Evolutionary conservation across 2,113 vertebrate genomes (phyloP), one percentile per base, ranked within the genome.

Genomic region (Oncorhynchus masou): DNA sequence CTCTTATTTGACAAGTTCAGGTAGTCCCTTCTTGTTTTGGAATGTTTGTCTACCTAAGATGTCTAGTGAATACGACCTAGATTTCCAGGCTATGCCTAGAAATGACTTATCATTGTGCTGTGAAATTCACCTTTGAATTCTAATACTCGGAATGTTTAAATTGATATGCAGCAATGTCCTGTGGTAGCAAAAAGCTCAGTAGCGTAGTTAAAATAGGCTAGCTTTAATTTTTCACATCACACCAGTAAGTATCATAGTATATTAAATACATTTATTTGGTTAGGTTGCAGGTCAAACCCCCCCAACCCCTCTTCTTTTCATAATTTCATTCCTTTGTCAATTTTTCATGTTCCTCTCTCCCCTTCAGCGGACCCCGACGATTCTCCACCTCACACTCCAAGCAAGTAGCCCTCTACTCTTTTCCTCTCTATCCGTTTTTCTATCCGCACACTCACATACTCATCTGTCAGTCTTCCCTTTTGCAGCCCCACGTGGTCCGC

Each of bases 291-390:
- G 34, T 34, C 1, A 6, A 0, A 1, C 5, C 5, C 31, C 5
- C 16, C 51, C 5, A n/a, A n/a, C 22, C n/a, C 54, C 13, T 31
- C 2, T 6, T 12, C 51, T 39, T 16, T 29, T 27, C 25, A 29
- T 29, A 34, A 34, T 8, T 34, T 34, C 6, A 34, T 34, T 34
- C 1, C 34, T 67, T 84, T 39, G 34, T 39, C 8, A 13, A 54
- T 54, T 16, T 54, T 54, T 54, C 49, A 54, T 54, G 13, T 4
- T 68, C 25, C 45, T 34, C 54, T 85, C 45, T 34, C 54, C 84
- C 84, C 70, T 88, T 80, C 77, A 91, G 91, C 89, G 80, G 89
- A 90, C 83, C 85, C 86, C 71, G 87, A 90, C 79, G 88, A 91
- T 48, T 85, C 86, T 29, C 81, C 84, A 22, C 70, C 81, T 75